Percentiles rank a stretch among this genome's conserved stretches.
phyloP scores from a whole-genome alignment of 1,140 invertebrate genomes.

The Drosophila bocki region DNA sequence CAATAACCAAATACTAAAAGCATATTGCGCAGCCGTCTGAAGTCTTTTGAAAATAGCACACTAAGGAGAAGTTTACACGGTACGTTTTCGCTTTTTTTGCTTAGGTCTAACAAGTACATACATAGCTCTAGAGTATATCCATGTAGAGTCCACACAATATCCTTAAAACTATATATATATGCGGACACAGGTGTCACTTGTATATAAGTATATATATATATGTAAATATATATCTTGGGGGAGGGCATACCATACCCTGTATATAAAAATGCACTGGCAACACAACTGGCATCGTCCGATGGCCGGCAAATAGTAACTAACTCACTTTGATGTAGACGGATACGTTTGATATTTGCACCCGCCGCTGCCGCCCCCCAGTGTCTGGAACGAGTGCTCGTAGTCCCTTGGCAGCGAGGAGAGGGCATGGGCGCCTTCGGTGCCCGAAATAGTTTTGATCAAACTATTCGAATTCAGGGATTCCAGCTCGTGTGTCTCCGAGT shows the following conservation, averaged over 20 bases:
- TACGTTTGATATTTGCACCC: slow-evolving; percentile 58
- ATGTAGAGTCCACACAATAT: slow-evolving; percentile 46
- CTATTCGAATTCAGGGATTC: slow-evolving; percentile 85
- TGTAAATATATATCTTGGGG: slow-evolving; percentile 49
- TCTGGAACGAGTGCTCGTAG: slow-evolving; percentile 79
- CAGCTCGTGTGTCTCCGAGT: slow-evolving; percentile 85
- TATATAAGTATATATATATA: slow-evolving; percentile 45
- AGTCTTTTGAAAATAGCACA: slow-evolving; percentile 77
- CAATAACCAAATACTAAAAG: slow-evolving; percentile 56
- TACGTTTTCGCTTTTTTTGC: slow-evolving; percentile 25
- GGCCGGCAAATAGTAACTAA: slow-evolving; percentile 52
- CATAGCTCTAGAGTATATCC: slow-evolving; percentile 38
- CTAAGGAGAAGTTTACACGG: slow-evolving; percentile 60
- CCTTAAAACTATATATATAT: slow-evolving; percentile 27
- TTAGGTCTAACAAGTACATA: slow-evolving; percentile 48
- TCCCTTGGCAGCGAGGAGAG: slow-evolving; percentile 59
- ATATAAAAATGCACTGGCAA: slow-evolving; percentile 69
- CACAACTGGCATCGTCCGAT: slow-evolving; percentile 19
- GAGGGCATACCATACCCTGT: slow-evolving; percentile 18
- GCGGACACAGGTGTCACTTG: slow-evolving; percentile 40
- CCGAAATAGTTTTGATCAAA: slow-evolving; percentile 80
- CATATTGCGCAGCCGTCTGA: slow-evolving; percentile 70
- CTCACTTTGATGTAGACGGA: slow-evolving; percentile 57
- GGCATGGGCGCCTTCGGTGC: slow-evolving; percentile 66
- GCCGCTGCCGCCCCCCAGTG: slow-evolving; percentile 35